Evolutionary conservation across 2,888 invertebrate genomes (phyloP), one percentile per base, ranked within the genome.

Genomic region (Hydrotaea diabolus): DNA sequence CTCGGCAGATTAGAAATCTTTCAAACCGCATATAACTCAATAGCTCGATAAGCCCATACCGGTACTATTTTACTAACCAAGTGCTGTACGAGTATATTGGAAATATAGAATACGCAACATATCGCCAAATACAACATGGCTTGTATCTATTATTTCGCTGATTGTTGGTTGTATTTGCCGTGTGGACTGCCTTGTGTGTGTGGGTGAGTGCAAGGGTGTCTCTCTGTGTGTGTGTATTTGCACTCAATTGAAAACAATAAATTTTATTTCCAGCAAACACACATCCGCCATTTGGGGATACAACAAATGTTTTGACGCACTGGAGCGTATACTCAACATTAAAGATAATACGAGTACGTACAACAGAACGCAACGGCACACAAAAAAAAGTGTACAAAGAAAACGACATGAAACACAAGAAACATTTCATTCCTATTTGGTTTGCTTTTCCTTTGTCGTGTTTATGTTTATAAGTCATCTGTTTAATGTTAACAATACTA

Each of bases 201-300:
- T 0, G n/a, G 1, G 2, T 43, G 39, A 21, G 15, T 23, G 74
- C 23, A 13, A 53, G 55, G 13, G 57, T 79, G 39, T 36, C 8
- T 43, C 43, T 23, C 49, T 19, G 19, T 64, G 62, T 64, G 77
- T 77, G 76, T 72, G 77, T 75, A 74, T 85, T 89, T 89, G 89
- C 89, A 88, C 88, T 90, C 90, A 89, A 90, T 90, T 90, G 90
- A 89, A 91, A 89, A 90, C 90, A 90, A 91, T 90, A 90, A 90
- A 90, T 91, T 90, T 90, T 88, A 89, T 87, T 69, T 89, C 87
- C 80, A 85, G 82, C 86, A 87, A 79, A 88, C 84, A 86, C 74
- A 72, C 78, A 49, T 69, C 39, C 49, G 21, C 77, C 49, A 80
- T 74, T 69, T 26, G 53, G 62, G 49, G 31, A 31, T 62, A 62